Conservation (phyloP, 2,113 vertebrate genomes). For the Gnathonemus echidnorhynchus region DNA sequence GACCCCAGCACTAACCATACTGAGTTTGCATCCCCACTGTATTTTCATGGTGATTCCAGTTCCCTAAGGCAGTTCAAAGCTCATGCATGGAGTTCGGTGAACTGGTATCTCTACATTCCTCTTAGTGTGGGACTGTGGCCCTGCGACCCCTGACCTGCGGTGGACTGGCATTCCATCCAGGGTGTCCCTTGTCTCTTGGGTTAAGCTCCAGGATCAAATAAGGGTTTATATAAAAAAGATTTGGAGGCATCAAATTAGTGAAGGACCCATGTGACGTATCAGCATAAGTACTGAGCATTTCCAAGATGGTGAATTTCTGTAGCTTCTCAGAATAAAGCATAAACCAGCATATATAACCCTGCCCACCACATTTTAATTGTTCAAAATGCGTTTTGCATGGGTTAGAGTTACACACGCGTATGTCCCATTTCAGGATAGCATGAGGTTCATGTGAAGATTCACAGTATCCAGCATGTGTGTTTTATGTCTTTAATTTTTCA, state of each 20-base stretch:
- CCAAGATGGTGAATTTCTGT: background rate
- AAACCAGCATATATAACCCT: background rate
- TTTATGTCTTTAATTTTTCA: background rate
- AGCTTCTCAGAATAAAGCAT: background rate
- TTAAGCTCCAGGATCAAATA: background rate
- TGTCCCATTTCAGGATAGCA: background rate
- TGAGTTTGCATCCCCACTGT: background rate
- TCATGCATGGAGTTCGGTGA: background rate
- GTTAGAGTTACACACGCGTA: background rate
- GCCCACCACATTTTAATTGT: background rate
- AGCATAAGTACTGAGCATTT: background rate
- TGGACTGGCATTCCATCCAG: background rate
- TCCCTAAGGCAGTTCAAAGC: background rate
- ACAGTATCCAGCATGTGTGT: background rate
- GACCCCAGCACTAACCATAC: background rate
- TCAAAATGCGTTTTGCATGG: background rate
- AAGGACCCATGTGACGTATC: background rate
- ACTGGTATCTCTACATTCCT: background rate
- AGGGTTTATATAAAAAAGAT: background rate
- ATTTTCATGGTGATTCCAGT: background rate
- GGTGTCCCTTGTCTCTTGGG: background rate
- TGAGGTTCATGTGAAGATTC: background rate
- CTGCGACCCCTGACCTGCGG: background rate
- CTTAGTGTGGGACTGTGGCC: background rate
- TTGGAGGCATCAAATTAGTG: background rate